Conservation (phyloP, 2,113 vertebrate genomes). For the Tragelaphus imberbis region DNA sequence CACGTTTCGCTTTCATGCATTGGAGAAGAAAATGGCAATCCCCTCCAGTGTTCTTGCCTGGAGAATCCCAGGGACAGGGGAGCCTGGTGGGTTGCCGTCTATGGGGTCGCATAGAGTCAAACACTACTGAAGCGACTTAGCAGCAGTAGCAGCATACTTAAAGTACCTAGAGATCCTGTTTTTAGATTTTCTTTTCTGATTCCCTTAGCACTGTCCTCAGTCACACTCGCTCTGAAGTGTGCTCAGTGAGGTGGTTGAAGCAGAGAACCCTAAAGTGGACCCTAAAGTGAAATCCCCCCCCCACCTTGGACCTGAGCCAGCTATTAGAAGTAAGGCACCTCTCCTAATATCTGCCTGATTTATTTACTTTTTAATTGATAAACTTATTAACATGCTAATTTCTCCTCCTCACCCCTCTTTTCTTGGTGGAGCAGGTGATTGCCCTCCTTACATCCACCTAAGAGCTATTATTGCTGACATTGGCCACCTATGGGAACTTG, state of each 20-base stretch:
- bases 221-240: not conserved
- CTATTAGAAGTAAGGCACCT: not conserved
- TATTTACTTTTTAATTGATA: not conserved
- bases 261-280: fast-evolving
- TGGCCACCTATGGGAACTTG: not conserved
- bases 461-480: fast-evolving
- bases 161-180: not conserved
- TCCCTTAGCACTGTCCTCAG: not conserved
- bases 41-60: not conserved
- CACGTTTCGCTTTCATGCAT: too few species aligned
- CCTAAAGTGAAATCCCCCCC: not conserved
- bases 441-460: not conserved
- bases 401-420: not conserved
- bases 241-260: not conserved
- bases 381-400: not conserved
- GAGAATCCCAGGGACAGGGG: too few species aligned
- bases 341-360: not conserved
- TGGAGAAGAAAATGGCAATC: too few species aligned
- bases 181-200: not conserved
- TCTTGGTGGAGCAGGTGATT: not conserved
- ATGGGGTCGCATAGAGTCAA: fast-evolving
- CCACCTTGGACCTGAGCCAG: fast-evolving
- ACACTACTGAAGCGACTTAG: too few species aligned
- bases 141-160: not conserved
- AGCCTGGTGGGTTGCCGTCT: too few species aligned